Evolutionary conservation across 2,113 vertebrate genomes (phyloP).

Genomic region (Triplophysa dalaica): DNA sequence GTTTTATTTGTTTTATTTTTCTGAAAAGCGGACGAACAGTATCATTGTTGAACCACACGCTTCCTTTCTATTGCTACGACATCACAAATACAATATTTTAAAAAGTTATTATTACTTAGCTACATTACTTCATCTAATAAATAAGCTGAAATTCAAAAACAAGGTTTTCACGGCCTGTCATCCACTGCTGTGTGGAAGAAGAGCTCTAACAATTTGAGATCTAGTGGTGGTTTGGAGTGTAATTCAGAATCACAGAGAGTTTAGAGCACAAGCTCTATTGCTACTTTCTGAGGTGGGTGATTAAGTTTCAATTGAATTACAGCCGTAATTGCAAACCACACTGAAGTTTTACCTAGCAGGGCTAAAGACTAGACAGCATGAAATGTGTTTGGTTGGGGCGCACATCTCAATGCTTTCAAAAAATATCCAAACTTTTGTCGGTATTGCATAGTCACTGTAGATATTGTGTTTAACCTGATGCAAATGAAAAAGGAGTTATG

Average conservation of each 20-base stretch:
- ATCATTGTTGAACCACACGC: background rate
- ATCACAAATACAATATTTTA: slow-evolving; percentile 21
- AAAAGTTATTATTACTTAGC: too few relatives aligned
- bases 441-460: background rate
- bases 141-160: slow-evolving; percentile 10
- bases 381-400: slow-evolving; percentile 20
- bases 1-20: background rate
- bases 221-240: background rate
- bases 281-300: slow-evolving; percentile 17
- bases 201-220: background rate
- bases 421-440: slow-evolving; percentile 2
- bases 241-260: slow-evolving; percentile 49
- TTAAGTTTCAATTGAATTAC: slow-evolving; percentile 36
- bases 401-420: background rate
- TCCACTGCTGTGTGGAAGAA: background rate
- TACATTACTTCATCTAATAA: slow-evolving; percentile 21
- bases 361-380: slow-evolving; percentile 18
- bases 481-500: background rate
- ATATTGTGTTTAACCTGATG: background rate
- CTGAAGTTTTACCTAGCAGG: slow-evolving; percentile 27
- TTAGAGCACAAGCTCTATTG: slow-evolving; percentile 18
- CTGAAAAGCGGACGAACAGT: background rate
- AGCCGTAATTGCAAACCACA: slow-evolving; percentile 32
- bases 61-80: slow-evolving; percentile 55
- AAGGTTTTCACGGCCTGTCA: background rate